A percentile compares a stretch with the other conserved stretches of the same genome.
phyloP scores from a whole-genome alignment of 2,888 invertebrate species.

The Agriotes lineatus region DNA sequence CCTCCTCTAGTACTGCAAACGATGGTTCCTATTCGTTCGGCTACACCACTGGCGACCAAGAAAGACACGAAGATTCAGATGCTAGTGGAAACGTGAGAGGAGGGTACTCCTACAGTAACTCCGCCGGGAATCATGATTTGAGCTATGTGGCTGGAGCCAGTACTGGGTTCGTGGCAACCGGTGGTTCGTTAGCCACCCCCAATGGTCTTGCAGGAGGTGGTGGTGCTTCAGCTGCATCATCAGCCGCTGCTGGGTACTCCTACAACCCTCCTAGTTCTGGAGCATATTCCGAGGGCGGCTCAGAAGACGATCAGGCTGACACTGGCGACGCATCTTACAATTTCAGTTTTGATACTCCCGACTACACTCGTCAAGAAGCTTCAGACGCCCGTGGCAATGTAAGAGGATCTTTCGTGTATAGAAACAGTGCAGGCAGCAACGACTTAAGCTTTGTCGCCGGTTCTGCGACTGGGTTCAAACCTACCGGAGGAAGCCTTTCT shows the following conservation, averaged over 20 bases:
- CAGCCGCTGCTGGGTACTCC: background rate
- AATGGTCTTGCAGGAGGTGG: conserved; percentile 43
- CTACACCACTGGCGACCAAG: conserved; percentile 49
- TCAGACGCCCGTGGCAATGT: conserved; percentile 51
- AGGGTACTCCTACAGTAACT: conserved; percentile 50
- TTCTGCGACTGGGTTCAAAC: conserved; percentile 55
- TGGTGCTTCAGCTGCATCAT: background rate
- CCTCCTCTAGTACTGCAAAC: background rate
- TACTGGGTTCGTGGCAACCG: conserved; percentile 58
- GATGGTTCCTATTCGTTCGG: conserved; percentile 57
- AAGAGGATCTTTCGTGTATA: conserved; percentile 51
- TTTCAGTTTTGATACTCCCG: conserved; percentile 18
- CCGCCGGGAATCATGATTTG: conserved; percentile 50
- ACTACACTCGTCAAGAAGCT: conserved; percentile 45
- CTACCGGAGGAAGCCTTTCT: conserved; percentile 57
- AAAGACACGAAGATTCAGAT: conserved; percentile 52
- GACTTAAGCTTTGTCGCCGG: conserved; percentile 55
- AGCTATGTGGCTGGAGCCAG: conserved; percentile 51
- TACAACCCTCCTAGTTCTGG: background rate
- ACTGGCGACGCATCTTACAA: conserved; percentile 35
- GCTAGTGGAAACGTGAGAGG: conserved; percentile 54
- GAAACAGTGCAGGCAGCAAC: conserved; percentile 47
- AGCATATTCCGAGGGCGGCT: background rate
- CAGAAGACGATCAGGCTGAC: conserved; percentile 36
- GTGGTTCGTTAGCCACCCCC: conserved; percentile 59